These are phyloP conservation scores for Pluvialis apricaria DNA, from an alignment of 2,113 vertebrate species.

Conservation along the genomic window DNA sequence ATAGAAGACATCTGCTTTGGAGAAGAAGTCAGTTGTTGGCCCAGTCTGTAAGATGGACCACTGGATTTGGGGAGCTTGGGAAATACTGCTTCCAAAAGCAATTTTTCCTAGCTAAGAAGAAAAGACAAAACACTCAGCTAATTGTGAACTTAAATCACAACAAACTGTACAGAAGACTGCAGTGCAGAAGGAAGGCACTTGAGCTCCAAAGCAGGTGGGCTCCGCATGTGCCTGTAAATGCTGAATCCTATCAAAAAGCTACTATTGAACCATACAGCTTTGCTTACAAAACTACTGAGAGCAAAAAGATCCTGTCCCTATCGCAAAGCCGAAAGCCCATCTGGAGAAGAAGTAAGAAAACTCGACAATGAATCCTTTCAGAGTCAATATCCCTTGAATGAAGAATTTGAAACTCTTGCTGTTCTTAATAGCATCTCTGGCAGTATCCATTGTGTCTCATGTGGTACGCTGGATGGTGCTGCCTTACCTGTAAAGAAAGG, in stretches of 20 bases:
- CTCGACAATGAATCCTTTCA: conserved; percentile 37
- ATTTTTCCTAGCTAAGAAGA: conserved; percentile 58
- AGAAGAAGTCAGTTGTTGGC: conserved; percentile 61
- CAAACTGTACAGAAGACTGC: conserved; percentile 6
- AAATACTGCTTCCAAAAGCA: conserved; percentile 62
- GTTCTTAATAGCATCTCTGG: conserved; percentile 10
- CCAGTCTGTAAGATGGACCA: conserved; percentile 68
- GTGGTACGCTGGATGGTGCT: conserved; percentile 11
- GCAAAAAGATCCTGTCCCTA: not conserved
- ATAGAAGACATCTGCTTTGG: conserved; percentile 60
- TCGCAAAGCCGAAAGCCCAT: not conserved
- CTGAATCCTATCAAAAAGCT: conserved; percentile 11
- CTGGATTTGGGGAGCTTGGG: conserved; percentile 58
- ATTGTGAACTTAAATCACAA: not conserved
- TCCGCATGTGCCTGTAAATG: conserved; percentile 38
- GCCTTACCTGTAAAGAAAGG: conserved; percentile 60
- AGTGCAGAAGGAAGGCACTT: conserved; percentile 30
- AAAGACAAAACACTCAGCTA: not conserved
- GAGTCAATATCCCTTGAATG: conserved; percentile 33
- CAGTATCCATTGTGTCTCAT: not conserved
- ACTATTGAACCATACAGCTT: not conserved
- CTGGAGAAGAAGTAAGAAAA: conserved; percentile 6
- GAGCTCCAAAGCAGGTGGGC: conserved; percentile 39
- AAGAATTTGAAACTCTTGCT: conserved; percentile 43
- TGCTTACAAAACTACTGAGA: conserved; percentile 39